A percentile compares a stretch with the other conserved stretches of the same genome.
phyloP scores from a whole-genome alignment of 2,113 vertebrate genomes.

The Centropus unirufus region DNA sequence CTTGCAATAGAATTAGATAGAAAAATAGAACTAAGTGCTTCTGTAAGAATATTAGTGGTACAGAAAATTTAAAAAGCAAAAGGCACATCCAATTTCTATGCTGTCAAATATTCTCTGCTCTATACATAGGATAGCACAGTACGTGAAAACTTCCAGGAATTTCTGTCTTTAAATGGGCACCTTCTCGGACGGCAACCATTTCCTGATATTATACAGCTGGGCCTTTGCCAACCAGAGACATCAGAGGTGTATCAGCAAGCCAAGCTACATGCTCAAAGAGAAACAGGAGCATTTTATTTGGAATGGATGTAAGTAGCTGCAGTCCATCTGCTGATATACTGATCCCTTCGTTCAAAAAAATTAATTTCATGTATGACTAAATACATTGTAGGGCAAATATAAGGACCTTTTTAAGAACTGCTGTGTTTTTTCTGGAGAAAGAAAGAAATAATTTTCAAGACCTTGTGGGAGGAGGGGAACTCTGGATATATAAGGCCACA shows the following conservation, averaged over 20 bases:
- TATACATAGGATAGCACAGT: conserved; percentile 82
- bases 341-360: neutral
- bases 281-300: conserved; percentile 85
- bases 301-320: conserved; percentile 88
- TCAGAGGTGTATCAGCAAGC: conserved; percentile 93
- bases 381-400: neutral
- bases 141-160: conserved; percentile 94
- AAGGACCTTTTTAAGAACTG: neutral
- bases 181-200: conserved; percentile 91
- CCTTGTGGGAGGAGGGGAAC: neutral
- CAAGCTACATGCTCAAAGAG: conserved; percentile 79
- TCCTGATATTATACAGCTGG: conserved; percentile 91
- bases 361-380: neutral
- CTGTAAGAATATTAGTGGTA: neutral
- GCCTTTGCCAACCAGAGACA: conserved; percentile 86
- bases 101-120: neutral
- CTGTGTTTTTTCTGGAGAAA: neutral
- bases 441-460: neutral
- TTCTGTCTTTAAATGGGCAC: conserved; percentile 93
- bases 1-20: neutral
- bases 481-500: neutral
- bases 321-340: neutral
- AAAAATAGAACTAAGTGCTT: neutral
- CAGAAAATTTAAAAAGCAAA: neutral
- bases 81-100: neutral